Evolutionary conservation across 2,113 vertebrate genomes (phyloP), one percentile per base, ranked within the genome.

Genomic region (Chaenogobius annularis): DNA sequence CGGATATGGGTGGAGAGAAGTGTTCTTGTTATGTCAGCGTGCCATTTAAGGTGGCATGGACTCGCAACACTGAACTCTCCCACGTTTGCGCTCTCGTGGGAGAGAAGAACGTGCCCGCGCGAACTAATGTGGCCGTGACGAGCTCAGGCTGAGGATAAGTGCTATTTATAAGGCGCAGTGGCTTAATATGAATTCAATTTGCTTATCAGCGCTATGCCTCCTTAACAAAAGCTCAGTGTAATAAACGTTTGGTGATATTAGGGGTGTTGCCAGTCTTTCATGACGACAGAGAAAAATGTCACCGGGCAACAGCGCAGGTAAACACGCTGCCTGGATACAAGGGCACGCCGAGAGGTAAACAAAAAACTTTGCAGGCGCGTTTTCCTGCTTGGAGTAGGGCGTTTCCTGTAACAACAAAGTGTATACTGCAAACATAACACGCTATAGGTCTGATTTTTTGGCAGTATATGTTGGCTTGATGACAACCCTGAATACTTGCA

Each of bases 1-100:
- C 79, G 70, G 79, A 81, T 81, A 89, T 88, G 89, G 91, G 92
- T 47, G 91, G 92, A 85, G 84, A 83, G 65, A 48, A 11, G 58
- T 0, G 66, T 75, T 84, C 86, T 84, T 89, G 87, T 88, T 84
- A 71, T 85, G 90, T 93, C 91, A 91, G 89, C 90, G 73, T 85
- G 77, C 70, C 75, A 84, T 92, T 93, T 93, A 94, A 94, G 92
- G 92, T 92, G 72, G 92, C 68, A 10, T 43, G 0, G 58, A 54
- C 22, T 26, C 70, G 17, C 44, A 17, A 69, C 61, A 8, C 9
- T 65, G 50, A 23, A 11, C 48, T 44, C 14, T 52, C 14, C 22
- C 14, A 20, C 0, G 52, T 23, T 23, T n/a, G 22, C 15, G 14
- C 48, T 14, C 64, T 47, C 40, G n/a, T 12, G 59, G 15, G 59